phyloP scores from a whole-genome alignment of 2,888 invertebrate species.

The Andrena marginata region DNA sequence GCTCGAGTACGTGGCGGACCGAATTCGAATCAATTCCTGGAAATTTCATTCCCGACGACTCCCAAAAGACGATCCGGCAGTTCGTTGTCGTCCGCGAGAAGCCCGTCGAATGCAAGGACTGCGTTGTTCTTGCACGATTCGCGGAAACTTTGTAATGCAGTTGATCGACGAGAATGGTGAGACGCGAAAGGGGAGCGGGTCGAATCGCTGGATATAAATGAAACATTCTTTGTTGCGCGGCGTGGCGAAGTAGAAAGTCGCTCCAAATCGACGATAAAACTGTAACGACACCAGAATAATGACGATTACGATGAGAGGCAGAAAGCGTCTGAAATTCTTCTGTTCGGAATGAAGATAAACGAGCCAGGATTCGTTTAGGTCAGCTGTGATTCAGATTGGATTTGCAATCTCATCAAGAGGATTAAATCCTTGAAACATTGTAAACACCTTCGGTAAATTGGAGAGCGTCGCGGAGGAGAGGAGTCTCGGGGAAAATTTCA shows the following conservation, averaged over 20 bases:
- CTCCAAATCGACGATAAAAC: not conserved
- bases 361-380: not conserved
- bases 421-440: not conserved
- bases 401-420: not conserved
- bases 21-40: slow-evolving; percentile 22
- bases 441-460: not conserved
- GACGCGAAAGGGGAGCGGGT: not conserved
- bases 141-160: not conserved
- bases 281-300: not conserved
- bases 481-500: slow-evolving; percentile 13
- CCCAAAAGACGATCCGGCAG: slow-evolving; percentile 3
- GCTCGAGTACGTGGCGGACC: not conserved
- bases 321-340: not conserved
- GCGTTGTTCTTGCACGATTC: not conserved
- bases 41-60: slow-evolving; percentile 18
- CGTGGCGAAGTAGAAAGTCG: slow-evolving; percentile 5
- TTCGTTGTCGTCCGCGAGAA: not conserved
- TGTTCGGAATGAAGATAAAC: not conserved
- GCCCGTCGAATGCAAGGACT: not conserved
- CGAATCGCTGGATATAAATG: not conserved
- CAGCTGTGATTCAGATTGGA: slow-evolving; percentile 1
- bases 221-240: not conserved
- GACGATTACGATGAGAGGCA: not conserved
- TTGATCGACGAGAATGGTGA: not conserved
- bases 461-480: not conserved